Percentiles rank a stretch among this genome's conserved stretches.
These are phyloP conservation scores for Cyclargus thomasi DNA, from an alignment of 1,140 invertebrate species.

Conservation along the genomic window DNA sequence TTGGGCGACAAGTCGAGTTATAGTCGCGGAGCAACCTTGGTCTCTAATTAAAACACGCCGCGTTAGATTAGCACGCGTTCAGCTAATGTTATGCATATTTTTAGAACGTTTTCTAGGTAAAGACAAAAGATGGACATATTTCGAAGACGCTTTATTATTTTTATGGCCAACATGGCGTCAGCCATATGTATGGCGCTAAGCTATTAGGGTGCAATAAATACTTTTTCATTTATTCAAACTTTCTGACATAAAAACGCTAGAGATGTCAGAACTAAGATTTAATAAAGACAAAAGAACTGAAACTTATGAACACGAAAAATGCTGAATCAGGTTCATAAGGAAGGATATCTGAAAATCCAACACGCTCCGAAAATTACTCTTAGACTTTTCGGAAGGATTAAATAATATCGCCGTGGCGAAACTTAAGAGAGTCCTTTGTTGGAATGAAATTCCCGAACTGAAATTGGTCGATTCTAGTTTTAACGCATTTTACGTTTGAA, in stretches of 20 bases:
- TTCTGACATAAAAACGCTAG: no score
- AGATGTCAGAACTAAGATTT: not conserved
- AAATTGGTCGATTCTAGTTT: not conserved
- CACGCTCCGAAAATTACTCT: not conserved
- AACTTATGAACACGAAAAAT: not conserved
- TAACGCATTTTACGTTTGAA: not conserved
- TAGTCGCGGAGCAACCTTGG: slow-evolving; percentile 8
- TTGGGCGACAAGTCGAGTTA: slow-evolving; percentile 25
- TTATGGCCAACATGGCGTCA: no score
- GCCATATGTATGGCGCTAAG: no score
- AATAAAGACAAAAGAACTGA: not conserved
- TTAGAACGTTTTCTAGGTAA: not conserved
- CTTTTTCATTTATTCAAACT: not conserved
- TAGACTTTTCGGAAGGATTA: not conserved
- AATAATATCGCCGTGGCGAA: not conserved
- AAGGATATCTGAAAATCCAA: not conserved
- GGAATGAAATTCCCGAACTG: not conserved
- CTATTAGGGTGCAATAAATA: no score
- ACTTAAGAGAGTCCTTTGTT: not conserved
- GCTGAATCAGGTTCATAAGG: not conserved
- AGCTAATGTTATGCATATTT: not conserved
- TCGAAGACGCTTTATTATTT: no score
- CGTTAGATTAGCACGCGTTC: not conserved
- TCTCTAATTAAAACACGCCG: slow-evolving; percentile 1
- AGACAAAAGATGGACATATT: not conserved